A percentile compares a stretch with the other conserved stretches of the same genome.
Conservation (phyloP, 2,797 vertebrate species). For the Peromyscus eremicus region DNA sequence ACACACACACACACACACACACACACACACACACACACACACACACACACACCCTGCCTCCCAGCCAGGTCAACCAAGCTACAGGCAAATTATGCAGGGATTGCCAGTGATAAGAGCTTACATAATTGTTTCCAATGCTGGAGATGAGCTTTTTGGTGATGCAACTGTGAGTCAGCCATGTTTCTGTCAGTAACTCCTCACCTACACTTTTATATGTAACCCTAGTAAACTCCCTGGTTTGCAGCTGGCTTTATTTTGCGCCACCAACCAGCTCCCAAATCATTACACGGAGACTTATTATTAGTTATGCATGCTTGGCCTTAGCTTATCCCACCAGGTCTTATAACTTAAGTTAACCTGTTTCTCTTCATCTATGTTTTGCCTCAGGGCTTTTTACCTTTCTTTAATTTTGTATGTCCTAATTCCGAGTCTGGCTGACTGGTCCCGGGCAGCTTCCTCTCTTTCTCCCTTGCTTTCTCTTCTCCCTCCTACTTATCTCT, state of each 20-base stretch:
- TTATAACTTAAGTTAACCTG: not conserved
- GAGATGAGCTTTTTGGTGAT: not conserved
- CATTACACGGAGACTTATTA: not conserved
- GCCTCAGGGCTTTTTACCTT: not conserved
- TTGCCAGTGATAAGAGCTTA: not conserved
- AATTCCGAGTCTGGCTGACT: not conserved
- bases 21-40: no score
- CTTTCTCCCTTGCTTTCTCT: not conserved
- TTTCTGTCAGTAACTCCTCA: not conserved
- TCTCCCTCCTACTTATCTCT: not conserved
- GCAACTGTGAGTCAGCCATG: not conserved
- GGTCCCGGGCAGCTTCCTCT: not conserved
- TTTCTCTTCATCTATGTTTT: not conserved
- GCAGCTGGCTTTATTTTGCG: not conserved
- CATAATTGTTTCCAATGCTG: not conserved
- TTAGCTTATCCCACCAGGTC: not conserved
- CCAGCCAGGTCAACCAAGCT: not conserved
- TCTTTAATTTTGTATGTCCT: not conserved
- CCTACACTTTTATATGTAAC: not conserved
- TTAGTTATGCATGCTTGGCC: not conserved
- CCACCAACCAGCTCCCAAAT: not conserved
- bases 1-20: no score
- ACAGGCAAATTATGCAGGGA: not conserved
- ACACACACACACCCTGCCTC: not conserved
- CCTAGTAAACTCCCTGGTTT: not conserved